These are phyloP conservation scores for Cyrtorhinus lividipennis DNA, from an alignment of 1,140 invertebrate species.

Conservation along the genomic window DNA sequence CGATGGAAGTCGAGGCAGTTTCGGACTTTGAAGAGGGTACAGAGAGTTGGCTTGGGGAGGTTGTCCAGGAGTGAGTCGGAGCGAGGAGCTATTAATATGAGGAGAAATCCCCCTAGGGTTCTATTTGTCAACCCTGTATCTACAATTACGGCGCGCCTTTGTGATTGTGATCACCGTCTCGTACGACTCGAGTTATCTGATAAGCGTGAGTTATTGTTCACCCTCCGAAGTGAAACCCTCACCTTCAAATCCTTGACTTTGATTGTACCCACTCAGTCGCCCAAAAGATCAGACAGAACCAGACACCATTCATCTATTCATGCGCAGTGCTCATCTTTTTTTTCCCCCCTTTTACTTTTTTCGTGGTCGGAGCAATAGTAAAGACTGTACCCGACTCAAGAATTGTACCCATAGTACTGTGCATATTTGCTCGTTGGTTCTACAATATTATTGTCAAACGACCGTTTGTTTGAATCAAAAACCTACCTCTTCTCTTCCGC, in stretches of 20 bases:
- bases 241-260: not conserved
- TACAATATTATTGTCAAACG: no score
- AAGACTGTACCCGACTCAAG: no score
- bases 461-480: no score
- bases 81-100: not conserved
- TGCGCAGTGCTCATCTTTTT: no score
- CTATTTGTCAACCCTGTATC: conserved; percentile 7
- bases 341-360: no score
- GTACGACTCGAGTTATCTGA: not conserved
- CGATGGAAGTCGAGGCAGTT: not conserved
- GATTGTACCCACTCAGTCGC: no score
- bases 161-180: conserved; percentile 8
- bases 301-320: no score
- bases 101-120: not conserved
- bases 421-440: no score
- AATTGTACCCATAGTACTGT: no score
- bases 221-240: not conserved
- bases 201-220: not conserved
- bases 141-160: not conserved
- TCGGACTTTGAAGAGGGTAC: not conserved
- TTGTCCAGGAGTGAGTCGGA: not conserved
- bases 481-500: no score
- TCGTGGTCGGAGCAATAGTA: no score
- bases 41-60: not conserved
- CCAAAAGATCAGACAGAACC: no score